Evolutionary conservation across 2,797 vertebrate species (phyloP), one percentile per base, ranked within the genome.

Genomic region (Fundulus diaphanus): DNA sequence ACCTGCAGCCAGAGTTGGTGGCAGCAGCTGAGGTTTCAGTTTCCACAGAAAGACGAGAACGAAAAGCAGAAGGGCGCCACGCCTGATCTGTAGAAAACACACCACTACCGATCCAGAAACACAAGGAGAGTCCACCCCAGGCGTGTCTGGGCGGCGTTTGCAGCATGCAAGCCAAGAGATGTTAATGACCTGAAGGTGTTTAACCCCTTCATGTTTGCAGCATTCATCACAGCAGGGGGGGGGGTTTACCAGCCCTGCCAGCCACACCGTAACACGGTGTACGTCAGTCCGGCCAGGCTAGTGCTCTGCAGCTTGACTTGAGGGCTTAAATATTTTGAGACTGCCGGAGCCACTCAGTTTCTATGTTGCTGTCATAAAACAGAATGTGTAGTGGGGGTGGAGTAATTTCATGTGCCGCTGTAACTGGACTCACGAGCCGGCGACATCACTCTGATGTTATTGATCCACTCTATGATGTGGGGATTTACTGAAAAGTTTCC

Each of bases 381-480:
- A 5, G 0, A 57, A 57, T 15, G 27, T 57, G 29, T 7, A 57
- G 12, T 57, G 44, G 44, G 42, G 42, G 3, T 13, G 1, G 44
- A 46, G 15, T 77, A 83, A 88, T 87, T 76, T 63, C 87, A 89
- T 78, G 81, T 82, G 73, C 31, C n/a, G n/a, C n/a, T n/a, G n/a
- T n/a, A n/a, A n/a, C n/a, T n/a, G n/a, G n/a, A n/a, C n/a, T n/a
- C n/a, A 78, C 70, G 75, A 74, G 86, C 79, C 78, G 70, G 56
- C 82, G 79, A 82, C 79, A 86, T 82, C 84, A 88, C 82, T 80
- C 84, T 84, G 56, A 68, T 74, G 68, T 88, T 86, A 92, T 90
- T 85, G 82, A 92, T 90, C 83, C 75, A 74, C 40, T 82, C 65
- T 67, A 35, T 83, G 83, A 84, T 79, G 49, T 37, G 37, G 46